phyloP scores from a whole-genome alignment of 2,113 vertebrate genomes.

The Lichenostomus cassidix region DNA sequence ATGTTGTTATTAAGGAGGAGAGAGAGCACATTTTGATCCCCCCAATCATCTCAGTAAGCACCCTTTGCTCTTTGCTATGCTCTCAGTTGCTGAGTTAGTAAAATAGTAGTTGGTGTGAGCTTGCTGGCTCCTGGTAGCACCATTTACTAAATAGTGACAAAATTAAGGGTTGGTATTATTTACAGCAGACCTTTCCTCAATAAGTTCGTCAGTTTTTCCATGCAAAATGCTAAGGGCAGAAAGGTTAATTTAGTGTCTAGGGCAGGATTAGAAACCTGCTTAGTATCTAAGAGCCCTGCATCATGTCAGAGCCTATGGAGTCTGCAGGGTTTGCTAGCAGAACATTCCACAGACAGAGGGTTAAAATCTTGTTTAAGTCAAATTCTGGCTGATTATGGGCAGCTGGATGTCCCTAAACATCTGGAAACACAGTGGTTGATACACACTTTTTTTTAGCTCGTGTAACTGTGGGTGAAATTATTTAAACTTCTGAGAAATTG shows the following conservation, averaged over 20 bases:
- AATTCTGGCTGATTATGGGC: not conserved
- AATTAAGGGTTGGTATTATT: not conserved
- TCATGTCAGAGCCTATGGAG: not conserved
- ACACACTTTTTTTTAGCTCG: not conserved
- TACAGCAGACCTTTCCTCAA: not conserved
- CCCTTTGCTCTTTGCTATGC: not conserved
- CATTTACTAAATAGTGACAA: slow-evolving; percentile 6
- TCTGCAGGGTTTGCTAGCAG: not conserved
- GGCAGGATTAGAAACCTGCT: not conserved
- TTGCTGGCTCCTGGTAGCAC: not conserved
- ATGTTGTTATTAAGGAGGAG: not conserved
- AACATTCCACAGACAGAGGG: not conserved
- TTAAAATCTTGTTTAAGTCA: not conserved
- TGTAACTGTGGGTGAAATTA: not conserved
- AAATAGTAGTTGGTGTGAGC: not conserved
- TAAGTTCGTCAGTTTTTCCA: not conserved
- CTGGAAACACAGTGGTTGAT: not conserved
- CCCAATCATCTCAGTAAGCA: not conserved
- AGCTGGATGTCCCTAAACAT: not conserved
- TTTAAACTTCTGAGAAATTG: not conserved
- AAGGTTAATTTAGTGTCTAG: not conserved
- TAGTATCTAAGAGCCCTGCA: not conserved
- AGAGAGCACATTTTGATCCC: not conserved
- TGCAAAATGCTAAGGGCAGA: not conserved
- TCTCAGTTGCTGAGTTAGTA: not conserved